A percentile compares a stretch with the other conserved stretches of the same genome.
Conservation (phyloP, 2,888 invertebrate genomes). For the Hartigia nigra region DNA sequence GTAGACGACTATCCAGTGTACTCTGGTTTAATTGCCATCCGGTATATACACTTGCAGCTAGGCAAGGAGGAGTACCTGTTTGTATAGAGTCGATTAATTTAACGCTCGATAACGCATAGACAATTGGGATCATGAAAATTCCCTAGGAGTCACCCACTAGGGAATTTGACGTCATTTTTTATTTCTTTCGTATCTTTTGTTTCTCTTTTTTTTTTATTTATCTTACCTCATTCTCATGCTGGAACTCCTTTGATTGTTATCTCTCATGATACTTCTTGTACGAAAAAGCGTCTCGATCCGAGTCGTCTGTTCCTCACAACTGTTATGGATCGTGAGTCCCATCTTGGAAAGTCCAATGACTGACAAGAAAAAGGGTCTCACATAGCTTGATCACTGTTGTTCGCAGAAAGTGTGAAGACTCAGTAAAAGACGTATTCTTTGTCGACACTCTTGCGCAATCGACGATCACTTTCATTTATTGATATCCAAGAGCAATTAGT, state of each 20-base stretch:
- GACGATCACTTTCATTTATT: constrained; percentile 8
- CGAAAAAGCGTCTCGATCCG: background rate
- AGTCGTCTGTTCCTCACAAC: background rate
- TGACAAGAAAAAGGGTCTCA: background rate
- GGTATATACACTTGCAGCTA: background rate
- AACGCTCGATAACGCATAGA: background rate
- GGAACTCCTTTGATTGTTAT: background rate
- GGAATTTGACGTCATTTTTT: background rate
- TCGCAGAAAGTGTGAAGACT: background rate
- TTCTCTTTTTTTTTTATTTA: background rate
- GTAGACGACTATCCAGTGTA: background rate
- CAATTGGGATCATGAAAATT: background rate
- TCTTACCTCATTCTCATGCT: background rate
- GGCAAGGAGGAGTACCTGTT: background rate
- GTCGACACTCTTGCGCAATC: constrained; percentile 4
- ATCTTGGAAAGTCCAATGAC: background rate
- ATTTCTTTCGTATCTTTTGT: too few relatives aligned
- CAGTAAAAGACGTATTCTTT: background rate
- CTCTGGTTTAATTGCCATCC: background rate
- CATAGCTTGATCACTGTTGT: background rate
- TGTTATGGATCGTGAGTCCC: background rate
- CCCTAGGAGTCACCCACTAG: background rate
- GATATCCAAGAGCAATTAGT: background rate
- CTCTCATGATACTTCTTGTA: background rate
- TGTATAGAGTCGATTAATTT: constrained; percentile 2